Evolutionary conservation across 2,888 invertebrate species (phyloP).

Genomic region (Chrysopilus asiliformis): DNA sequence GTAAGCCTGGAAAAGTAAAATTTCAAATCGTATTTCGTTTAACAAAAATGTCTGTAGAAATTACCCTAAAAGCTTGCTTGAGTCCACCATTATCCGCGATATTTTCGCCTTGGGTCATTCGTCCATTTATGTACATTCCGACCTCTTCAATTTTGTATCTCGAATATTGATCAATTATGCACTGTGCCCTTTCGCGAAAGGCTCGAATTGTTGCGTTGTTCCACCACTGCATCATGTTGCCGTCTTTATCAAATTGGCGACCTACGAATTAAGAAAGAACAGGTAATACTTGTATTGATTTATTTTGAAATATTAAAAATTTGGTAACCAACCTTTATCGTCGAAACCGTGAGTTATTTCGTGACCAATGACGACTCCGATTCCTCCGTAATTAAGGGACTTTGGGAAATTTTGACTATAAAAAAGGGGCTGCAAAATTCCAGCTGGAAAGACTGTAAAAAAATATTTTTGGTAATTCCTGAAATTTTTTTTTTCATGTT

Average conservation of each 20-base stretch:
- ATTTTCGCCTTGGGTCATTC: conserved; percentile 78
- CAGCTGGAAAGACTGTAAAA: conserved; percentile 64
- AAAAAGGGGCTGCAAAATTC: conserved; percentile 73
- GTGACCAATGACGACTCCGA: conserved; percentile 76
- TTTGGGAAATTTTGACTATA: conserved; percentile 75
- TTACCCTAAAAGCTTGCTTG: conserved; percentile 76
- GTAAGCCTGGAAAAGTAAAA: conserved; percentile 48
- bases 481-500: no score
- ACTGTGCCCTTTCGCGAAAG: conserved; percentile 69
- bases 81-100: conserved; percentile 89
- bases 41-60: conserved; percentile 14
- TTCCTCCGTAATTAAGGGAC: conserved; percentile 73
- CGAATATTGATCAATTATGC: conserved; percentile 77
- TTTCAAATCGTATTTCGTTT: neutral
- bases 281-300: neutral
- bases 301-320: neutral
- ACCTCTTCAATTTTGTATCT: conserved; percentile 70
- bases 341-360: conserved; percentile 77
- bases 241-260: conserved; percentile 75
- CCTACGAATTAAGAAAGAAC: conserved; percentile 37
- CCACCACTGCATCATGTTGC: conserved; percentile 91
- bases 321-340: conserved; percentile 49
- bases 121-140: conserved; percentile 52
- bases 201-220: conserved; percentile 66
- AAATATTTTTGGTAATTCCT: neutral